These are phyloP conservation scores for Himalopsyche tibetana DNA, from an alignment of 2,888 invertebrate genomes.

Conservation along the genomic window DNA sequence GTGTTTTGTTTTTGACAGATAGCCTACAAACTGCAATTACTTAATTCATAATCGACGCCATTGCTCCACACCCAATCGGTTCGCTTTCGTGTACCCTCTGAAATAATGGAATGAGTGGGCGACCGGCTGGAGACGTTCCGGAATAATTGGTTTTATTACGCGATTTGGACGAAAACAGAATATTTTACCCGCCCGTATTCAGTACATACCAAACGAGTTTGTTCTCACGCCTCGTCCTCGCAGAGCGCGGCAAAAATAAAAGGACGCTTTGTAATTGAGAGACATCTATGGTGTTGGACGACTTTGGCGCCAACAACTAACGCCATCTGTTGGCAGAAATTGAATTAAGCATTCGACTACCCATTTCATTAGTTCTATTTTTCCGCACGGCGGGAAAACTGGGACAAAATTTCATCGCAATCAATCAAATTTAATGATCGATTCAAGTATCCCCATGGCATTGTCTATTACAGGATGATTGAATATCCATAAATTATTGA, in stretches of 20 bases:
- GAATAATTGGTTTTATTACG: slow-evolving; percentile 65
- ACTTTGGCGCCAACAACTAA: slow-evolving; percentile 12
- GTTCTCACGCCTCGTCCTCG: slow-evolving; percentile 6
- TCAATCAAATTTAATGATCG: too few relatives aligned
- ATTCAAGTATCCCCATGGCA: too few relatives aligned
- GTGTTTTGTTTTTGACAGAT: too few relatives aligned
- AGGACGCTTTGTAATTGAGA: slow-evolving; percentile 31
- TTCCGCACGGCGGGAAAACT: too few relatives aligned
- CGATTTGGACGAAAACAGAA: slow-evolving; percentile 59
- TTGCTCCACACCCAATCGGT: background rate
- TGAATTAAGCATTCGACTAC: slow-evolving; percentile 1
- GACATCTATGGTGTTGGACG: slow-evolving; percentile 29
- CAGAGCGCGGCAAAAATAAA: background rate
- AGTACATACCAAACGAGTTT: slow-evolving; percentile 17
- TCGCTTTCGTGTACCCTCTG: slow-evolving; percentile 9
- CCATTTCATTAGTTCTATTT: slow-evolving; percentile 13
- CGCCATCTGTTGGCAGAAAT: slow-evolving; percentile 21
- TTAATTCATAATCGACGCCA: slow-evolving; percentile 23
- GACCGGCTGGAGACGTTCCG: slow-evolving; percentile 53
- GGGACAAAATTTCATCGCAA: too few relatives aligned
- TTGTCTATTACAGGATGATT: too few relatives aligned
- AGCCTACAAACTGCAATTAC: too few relatives aligned
- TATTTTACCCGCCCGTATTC: slow-evolving; percentile 58
- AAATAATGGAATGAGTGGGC: slow-evolving; percentile 35
- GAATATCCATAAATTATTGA: too few relatives aligned